phyloP scores from a whole-genome alignment of 1,140 invertebrate genomes.

The Melitaea cinxia region DNA sequence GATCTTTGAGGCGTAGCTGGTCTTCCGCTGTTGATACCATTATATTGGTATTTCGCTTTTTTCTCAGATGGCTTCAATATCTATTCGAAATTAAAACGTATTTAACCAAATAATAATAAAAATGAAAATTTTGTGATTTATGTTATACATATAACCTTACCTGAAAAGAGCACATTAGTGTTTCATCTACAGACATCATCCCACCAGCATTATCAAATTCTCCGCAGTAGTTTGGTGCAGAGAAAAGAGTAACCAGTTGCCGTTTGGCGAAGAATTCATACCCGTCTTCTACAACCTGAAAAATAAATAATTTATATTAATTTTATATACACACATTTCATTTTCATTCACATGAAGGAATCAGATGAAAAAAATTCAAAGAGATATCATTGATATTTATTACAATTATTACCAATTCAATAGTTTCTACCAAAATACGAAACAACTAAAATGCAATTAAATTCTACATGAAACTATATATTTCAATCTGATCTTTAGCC shows the following conservation, averaged over 20 bases:
- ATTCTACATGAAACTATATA: too few relatives aligned
- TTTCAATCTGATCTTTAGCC: too few relatives aligned
- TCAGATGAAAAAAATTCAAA: too few relatives aligned
- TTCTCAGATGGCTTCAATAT: slow-evolving; percentile 99
- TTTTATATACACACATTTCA: too few relatives aligned
- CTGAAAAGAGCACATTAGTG: slow-evolving; percentile 98
- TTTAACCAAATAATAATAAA: neutral
- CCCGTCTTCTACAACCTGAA: slow-evolving; percentile 93
- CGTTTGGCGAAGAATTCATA: slow-evolving; percentile 96
- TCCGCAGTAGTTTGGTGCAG: slow-evolving; percentile 93
- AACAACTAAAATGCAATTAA: too few relatives aligned
- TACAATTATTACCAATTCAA: too few relatives aligned
- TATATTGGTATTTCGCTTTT: slow-evolving; percentile 99
- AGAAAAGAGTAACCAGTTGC: slow-evolving; percentile 96
- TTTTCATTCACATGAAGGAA: too few relatives aligned
- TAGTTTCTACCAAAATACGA: too few relatives aligned
- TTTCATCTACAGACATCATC: slow-evolving; percentile 99
- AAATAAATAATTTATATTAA: neutral
- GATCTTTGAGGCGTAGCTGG: slow-evolving; percentile 94
- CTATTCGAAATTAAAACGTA: slow-evolving; percentile 79
- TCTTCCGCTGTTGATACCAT: slow-evolving; percentile 89
- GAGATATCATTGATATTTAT: too few relatives aligned
- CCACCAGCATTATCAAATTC: slow-evolving; percentile 96
- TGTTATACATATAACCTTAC: slow-evolving; percentile 44
- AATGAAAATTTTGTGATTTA: neutral